phyloP scores from a whole-genome alignment of 1,140 invertebrate species.

The Achatina immaculata region DNA sequence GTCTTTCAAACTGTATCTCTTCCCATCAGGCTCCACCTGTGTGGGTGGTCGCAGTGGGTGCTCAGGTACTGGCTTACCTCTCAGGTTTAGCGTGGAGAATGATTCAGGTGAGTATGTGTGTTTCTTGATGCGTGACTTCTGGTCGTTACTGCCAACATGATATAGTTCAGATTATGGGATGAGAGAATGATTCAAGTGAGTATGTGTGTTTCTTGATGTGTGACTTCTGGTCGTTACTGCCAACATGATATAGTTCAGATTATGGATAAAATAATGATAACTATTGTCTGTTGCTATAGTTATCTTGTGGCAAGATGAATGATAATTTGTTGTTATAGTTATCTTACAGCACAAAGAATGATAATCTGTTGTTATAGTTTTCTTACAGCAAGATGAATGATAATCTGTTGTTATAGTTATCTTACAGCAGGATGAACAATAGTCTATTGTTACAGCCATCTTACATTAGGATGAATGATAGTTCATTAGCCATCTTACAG shows the following conservation, averaged over 20 bases:
- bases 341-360: neutral
- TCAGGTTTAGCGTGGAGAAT: slow-evolving; percentile 37
- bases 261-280: slow-evolving; percentile 37
- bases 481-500: no score
- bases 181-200: slow-evolving; percentile 37
- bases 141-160: neutral
- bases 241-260: no score
- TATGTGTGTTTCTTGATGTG: neutral
- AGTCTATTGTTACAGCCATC: no score
- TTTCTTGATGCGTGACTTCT: neutral
- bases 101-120: slow-evolving; percentile 15
- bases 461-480: no score
- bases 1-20: slow-evolving; percentile 46
- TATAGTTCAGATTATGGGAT: no score
- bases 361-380: neutral
- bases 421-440: no score
- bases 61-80: slow-evolving; percentile 42
- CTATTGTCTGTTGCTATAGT: no score
- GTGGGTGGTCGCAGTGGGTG: slow-evolving; percentile 41
- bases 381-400: no score
- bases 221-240: neutral
- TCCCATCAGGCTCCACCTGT: slow-evolving; percentile 52
- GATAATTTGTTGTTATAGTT: neutral
- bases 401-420: no score
- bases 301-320: neutral